phyloP scores from a whole-genome alignment of 2,113 vertebrate genomes.

The Typhlomys cinereus region DNA sequence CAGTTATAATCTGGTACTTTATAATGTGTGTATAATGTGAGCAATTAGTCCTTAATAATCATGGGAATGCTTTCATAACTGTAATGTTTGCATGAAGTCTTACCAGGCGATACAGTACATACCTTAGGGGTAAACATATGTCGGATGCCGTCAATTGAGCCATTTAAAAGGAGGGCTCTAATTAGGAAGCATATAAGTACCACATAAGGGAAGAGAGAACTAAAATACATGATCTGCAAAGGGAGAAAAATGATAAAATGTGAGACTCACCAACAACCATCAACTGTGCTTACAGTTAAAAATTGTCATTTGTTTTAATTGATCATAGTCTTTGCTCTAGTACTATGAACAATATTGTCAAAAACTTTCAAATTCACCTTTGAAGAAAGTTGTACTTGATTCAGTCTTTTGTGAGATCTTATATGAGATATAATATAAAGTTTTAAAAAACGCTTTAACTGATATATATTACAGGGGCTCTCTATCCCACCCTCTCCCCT shows the following conservation, averaged over 20 bases:
- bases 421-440: background rate
- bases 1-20: constrained; percentile 38
- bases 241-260: constrained; percentile 53
- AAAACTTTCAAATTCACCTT: background rate
- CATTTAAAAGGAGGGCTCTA: constrained; percentile 93
- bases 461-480: background rate
- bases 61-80: background rate
- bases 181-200: constrained; percentile 97
- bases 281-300: background rate
- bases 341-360: background rate
- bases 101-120: constrained; percentile 61
- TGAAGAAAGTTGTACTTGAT: background rate
- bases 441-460: background rate
- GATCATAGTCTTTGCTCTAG: background rate
- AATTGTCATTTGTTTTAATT: background rate
- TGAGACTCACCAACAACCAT: background rate
- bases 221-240: constrained; percentile 98
- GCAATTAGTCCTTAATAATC: background rate
- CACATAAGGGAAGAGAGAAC: constrained; percentile 96
- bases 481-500: no score
- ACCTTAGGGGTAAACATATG: constrained; percentile 99
- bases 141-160: constrained; percentile 94
- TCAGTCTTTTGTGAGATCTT: background rate
- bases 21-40: background rate
- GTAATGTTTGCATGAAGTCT: background rate